Percentiles rank a stretch among this genome's conserved stretches.
Evolutionary conservation across 2,113 vertebrate genomes (phyloP).

Genomic region (Macrotus californicus): DNA sequence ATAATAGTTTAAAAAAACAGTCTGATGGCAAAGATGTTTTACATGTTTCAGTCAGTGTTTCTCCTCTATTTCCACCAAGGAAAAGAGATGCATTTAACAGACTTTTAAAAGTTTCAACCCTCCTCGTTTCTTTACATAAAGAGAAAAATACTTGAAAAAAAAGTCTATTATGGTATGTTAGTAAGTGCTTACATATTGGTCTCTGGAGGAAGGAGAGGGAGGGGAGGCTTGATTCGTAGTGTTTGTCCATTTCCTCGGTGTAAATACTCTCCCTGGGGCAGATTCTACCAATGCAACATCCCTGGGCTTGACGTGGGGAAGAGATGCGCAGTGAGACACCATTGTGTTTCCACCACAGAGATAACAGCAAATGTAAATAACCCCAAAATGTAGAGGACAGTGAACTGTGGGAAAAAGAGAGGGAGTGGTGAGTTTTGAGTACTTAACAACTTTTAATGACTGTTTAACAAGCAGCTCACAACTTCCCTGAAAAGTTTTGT

Average conservation of each 20-base stretch:
- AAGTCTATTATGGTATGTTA: neutral
- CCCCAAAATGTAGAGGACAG: neutral
- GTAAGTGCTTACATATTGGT: neutral
- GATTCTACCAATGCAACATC: neutral
- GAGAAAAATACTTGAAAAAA: neutral
- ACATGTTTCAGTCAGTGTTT: neutral
- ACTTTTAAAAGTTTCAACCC: neutral
- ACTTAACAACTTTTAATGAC: neutral
- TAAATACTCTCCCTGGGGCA: neutral
- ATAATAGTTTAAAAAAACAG: neutral
- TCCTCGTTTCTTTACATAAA: neutral
- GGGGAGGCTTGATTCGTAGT: neutral
- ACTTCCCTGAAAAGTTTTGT: conserved; percentile 1
- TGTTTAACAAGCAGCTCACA: neutral
- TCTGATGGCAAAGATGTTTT: neutral
- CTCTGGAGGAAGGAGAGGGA: rapidly evolving
- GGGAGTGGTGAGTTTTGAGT: neutral
- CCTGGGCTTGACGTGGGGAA: neutral
- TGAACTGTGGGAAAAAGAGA: neutral
- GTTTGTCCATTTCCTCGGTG: neutral
- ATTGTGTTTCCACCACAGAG: neutral
- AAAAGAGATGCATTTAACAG: neutral
- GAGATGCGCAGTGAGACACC: neutral
- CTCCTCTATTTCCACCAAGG: neutral
- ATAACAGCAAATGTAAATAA: neutral